Evolutionary conservation across 1,140 invertebrate species (phyloP).

Genomic region (Drosophila tsacasi): DNA sequence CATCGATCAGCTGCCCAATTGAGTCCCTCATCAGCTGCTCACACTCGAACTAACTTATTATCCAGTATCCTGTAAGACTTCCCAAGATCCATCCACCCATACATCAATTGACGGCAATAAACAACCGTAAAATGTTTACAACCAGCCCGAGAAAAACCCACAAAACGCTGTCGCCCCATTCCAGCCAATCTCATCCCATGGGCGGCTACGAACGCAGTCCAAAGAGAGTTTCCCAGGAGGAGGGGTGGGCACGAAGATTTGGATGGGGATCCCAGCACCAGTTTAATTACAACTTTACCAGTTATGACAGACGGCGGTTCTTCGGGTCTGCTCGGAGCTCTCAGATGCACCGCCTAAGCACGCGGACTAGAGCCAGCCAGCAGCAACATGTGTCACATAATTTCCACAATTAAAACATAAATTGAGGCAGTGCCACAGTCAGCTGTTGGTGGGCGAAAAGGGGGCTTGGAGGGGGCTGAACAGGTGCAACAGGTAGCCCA

Average conservation of each 20-base stretch:
- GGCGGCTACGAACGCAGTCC: slow-evolving; percentile 59
- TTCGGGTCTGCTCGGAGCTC: slow-evolving; percentile 23
- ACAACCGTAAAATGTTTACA: slow-evolving; percentile 77
- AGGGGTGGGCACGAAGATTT: neutral
- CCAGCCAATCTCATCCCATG: slow-evolving; percentile 48
- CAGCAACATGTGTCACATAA: slow-evolving; percentile 76
- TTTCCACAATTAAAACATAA: slow-evolving; percentile 82
- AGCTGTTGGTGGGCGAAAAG: slow-evolving; percentile 18
- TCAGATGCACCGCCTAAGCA: slow-evolving; percentile 41
- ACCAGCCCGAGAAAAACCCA: slow-evolving; percentile 63
- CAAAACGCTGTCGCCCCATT: slow-evolving; percentile 61
- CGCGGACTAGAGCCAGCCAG: slow-evolving; percentile 27
- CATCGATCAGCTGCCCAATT: slow-evolving; percentile 12
- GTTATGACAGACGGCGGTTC: slow-evolving; percentile 73
- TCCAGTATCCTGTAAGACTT: slow-evolving; percentile 13
- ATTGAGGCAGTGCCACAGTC: slow-evolving; percentile 65
- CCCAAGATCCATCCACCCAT: slow-evolving; percentile 48
- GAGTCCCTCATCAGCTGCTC: slow-evolving; percentile 18
- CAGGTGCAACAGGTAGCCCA: slow-evolving; percentile 64
- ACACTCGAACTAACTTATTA: slow-evolving; percentile 2
- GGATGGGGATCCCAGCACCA: slow-evolving; percentile 40
- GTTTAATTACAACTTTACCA: slow-evolving; percentile 80
- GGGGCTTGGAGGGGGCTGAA: neutral
- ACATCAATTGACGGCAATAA: slow-evolving; percentile 72
- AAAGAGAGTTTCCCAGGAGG: slow-evolving; percentile 21